Base-by-base conservation (phyloP, 2,888 invertebrate species). In the Steinernema hermaphroditum region DNA sequence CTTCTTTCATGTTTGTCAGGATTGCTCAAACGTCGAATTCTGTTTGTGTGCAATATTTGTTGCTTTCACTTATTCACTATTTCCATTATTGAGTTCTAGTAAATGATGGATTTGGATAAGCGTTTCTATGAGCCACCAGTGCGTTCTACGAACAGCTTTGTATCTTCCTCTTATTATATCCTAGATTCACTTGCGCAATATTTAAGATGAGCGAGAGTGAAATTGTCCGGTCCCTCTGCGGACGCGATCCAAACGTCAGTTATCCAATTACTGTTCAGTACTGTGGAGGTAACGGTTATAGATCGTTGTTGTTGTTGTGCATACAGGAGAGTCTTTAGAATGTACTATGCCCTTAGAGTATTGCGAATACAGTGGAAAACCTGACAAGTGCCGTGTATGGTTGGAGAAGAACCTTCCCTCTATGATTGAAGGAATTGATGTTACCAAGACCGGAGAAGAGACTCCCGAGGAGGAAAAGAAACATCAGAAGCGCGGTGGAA, bases 291-390 rank as follows among this genome's bases (percentile, higher is more conserved):
- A 43, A 57, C 19, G 22, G 68, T 6, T 62, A 14, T 12, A 4
- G 27, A 9, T 71, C 34, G 22, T 2, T 70, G 70, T 70, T 1
- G 57, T 6, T 12, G 24, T 54, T 54, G 9, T 54, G 6, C 8
- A 24, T 9, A 9, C n/a, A n/a, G n/a, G n/a, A n/a, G n/a, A n/a
- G n/a, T n/a, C 43, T 73, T 43, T 68, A 81, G 85, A 80, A 73
- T 86, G 86, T 74, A 77, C 84, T 16, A 78, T 86, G 83, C 86
- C 86, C 8, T 22, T 81, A n/a, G 86, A 94, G 93, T 98, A 96
- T 88, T 97, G 97, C 88, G 96, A 97, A 90, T 96, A 93, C 88
- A 95, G 96, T 88, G 96, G 96, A 12, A 94, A 94, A 88, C 94
- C 94, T 87, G 96, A 96, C 27, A 79, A 78, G 44, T 98, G 97